Conservation (phyloP, 2,888 invertebrate species). For the Dynastes grantii region DNA sequence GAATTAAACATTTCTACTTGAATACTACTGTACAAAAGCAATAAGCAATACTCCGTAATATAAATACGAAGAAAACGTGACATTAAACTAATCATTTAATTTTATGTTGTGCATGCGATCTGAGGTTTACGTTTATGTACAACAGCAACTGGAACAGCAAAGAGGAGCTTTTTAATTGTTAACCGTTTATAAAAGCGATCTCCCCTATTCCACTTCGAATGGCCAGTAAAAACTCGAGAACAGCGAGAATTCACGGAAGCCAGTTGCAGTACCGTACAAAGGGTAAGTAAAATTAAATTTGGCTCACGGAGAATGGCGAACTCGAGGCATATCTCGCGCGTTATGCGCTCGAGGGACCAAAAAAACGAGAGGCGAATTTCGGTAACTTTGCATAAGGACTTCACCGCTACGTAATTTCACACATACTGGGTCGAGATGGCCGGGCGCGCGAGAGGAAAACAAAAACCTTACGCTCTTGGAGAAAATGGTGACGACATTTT, state of each 20-base stretch:
- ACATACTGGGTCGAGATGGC: conserved; percentile 33
- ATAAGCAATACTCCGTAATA: too few species aligned
- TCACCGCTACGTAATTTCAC: conserved; percentile 35
- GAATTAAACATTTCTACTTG: too few species aligned
- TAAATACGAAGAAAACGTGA: too few species aligned
- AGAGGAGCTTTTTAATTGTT: conserved; percentile 11
- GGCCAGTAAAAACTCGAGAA: conserved; percentile 23
- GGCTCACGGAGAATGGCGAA: conserved; percentile 21
- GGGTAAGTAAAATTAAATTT: conserved; percentile 40
- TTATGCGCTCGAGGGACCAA: conserved; percentile 20
- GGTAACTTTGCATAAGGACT: conserved; percentile 45
- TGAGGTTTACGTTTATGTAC: too few species aligned
- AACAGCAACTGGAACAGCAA: too few species aligned
- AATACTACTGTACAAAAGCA: too few species aligned
- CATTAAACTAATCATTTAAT: too few species aligned
- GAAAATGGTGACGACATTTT: conserved; percentile 23
- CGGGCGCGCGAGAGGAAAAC: conserved; percentile 26
- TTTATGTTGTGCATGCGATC: too few species aligned
- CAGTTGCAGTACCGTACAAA: not conserved
- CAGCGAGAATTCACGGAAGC: conserved; percentile 11
- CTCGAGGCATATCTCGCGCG: conserved; percentile 27
- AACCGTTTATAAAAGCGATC: not conserved
- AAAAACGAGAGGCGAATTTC: conserved; percentile 18
- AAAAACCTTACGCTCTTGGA: conserved; percentile 17
- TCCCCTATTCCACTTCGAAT: not conserved